Evolutionary conservation across 2,113 vertebrate genomes (phyloP).

Genomic region (Lycaon pictus): DNA sequence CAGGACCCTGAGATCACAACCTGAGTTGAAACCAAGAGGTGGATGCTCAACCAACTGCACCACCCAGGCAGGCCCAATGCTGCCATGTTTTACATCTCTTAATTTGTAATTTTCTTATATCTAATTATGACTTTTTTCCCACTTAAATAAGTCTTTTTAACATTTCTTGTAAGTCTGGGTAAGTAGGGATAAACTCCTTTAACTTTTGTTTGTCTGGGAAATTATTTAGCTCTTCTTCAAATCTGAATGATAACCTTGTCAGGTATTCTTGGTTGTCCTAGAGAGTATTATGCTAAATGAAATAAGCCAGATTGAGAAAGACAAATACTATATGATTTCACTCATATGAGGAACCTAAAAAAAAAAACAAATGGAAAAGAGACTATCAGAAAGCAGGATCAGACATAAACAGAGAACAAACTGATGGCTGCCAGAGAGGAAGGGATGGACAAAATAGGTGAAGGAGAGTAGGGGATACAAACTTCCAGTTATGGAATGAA

Average conservation of each 20-base stretch:
- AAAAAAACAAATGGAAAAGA: background rate
- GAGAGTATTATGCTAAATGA: background rate
- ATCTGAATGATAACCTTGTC: background rate
- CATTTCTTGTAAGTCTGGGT: background rate
- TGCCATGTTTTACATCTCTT: background rate
- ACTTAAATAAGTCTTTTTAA: background rate
- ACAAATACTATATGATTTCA: background rate
- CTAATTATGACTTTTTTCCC: background rate
- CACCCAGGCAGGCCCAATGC: background rate
- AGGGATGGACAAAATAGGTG: background rate
- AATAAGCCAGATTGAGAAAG: background rate
- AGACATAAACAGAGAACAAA: background rate
- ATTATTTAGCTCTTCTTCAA: background rate
- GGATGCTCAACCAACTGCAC: background rate
- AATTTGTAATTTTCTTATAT: background rate
- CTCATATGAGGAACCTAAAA: background rate
- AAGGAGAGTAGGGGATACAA: background rate
- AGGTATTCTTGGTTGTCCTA: background rate
- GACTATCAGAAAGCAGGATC: background rate
- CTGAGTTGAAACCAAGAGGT: background rate
- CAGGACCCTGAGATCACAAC: background rate
- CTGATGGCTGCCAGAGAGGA: background rate
- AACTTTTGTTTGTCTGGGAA: background rate
- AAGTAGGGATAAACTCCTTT: background rate
- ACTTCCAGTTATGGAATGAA: background rate